Percentiles rank a stretch among this genome's conserved stretches.
Evolutionary conservation across 2,797 vertebrate species (phyloP).

Genomic region (Notoglanidium macrostoma): DNA sequence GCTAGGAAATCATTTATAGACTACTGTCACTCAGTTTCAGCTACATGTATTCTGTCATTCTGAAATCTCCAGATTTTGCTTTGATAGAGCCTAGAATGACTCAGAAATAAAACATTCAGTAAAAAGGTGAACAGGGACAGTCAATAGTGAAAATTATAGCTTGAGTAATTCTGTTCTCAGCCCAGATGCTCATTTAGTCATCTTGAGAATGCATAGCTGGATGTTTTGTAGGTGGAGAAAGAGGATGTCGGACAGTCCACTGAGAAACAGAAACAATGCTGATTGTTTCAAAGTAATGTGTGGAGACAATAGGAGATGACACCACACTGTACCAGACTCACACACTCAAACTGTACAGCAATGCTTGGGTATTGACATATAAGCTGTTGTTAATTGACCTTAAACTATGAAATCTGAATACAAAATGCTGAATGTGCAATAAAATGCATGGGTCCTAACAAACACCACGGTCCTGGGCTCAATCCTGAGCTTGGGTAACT

Average conservation of each 20-base stretch:
- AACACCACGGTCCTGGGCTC: not conserved
- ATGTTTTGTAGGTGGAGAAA: constrained; percentile 21
- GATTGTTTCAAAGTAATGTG: constrained; percentile 65
- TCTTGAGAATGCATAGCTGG: constrained; percentile 35
- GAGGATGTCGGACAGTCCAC: constrained; percentile 15
- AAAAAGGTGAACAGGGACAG: not conserved
- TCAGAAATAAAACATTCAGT: not conserved
- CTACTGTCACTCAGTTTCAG: not conserved
- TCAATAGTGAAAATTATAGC: constrained; percentile 5
- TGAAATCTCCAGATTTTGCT: not conserved
- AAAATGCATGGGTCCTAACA: not conserved
- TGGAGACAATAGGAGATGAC: constrained; percentile 56
- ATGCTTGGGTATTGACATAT: constrained; percentile 1
- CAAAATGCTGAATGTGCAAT: not conserved
- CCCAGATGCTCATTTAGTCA: constrained; percentile 27
- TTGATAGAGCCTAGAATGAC: not conserved
- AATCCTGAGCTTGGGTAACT: not conserved
- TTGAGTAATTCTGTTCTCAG: constrained; percentile 13
- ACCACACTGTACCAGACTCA: constrained; percentile 56
- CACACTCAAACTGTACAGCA: constrained; percentile 22
- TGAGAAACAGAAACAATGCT: constrained; percentile 50
- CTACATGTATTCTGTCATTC: not conserved
- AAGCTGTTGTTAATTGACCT: not conserved
- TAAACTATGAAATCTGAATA: not conserved
- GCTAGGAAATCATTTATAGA: not conserved